Base-by-base conservation (phyloP, 2,113 vertebrate species). In the Anoplopoma fimbria region DNA sequence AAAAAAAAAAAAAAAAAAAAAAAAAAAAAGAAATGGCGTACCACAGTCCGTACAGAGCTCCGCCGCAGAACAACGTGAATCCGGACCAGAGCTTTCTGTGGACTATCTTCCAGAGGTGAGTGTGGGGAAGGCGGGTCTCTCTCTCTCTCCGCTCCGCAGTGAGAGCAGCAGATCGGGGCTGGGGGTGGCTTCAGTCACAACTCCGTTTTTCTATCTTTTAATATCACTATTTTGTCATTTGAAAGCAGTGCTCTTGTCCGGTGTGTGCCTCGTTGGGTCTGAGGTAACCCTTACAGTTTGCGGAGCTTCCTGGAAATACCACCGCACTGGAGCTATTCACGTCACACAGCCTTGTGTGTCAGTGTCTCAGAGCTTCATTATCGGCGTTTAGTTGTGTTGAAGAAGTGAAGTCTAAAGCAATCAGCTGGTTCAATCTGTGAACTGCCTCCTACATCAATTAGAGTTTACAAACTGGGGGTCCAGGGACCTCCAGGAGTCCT, bases 91-190 rank as follows among this genome's bases (percentile, higher is more conserved):
- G 92, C 10, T 95, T 96, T 65, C 84, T 96, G 82, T 96, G 95
- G 95, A 96, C 94, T 90, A 96, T 96, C 91, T 96, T 96, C 74
- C 95, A 96, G 90, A 95, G 95, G 95, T 96, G 84, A 95, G 95
- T 86, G 64, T 61, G 42, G 34, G 31, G 14, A 23, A 65, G 49
- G 25, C 68, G 63, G 75, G 34, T 70, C 53, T 65, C 38, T 62
- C 76, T 74, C 62, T 70, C 71, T 49, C 29, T 81, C 64, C 19
- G 65, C 71, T 79, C 79, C 70, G 86, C 78, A 75, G 61, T 77
- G 36, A 31, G 45, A 33, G 53, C 58, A 75, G 65, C 38, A 53
- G 42, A 53, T 23, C 23, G 27, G n/a, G 69, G 21, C 62, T 64
- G 69, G 65, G 64, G 65, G 64, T 53, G 68, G 31, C 60, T 71